Percentiles rank a stretch among this genome's conserved stretches.
Conservation (phyloP, 2,797 vertebrate species). For the Protosalanx chinensis region DNA sequence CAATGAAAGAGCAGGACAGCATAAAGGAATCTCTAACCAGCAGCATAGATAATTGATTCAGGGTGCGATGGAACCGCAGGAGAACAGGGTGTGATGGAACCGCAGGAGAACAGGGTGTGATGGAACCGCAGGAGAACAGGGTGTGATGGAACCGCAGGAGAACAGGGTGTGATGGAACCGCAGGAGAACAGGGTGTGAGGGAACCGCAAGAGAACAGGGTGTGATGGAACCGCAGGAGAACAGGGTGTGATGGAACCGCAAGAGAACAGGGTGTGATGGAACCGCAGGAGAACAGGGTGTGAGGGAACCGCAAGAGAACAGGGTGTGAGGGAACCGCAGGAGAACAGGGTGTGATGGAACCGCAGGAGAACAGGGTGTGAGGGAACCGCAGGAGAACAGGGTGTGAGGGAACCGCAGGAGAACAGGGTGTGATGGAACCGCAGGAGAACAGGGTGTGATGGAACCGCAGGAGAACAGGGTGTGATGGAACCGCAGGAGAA, state of each 20-base stretch:
- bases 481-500: slow-evolving; percentile 47
- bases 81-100: slow-evolving; percentile 36
- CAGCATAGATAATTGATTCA: slow-evolving; percentile 72
- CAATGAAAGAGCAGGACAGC: slow-evolving; percentile 56
- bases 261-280: slow-evolving; percentile 62
- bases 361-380: slow-evolving; percentile 64
- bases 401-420: no score
- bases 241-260: no score
- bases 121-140: slow-evolving; percentile 28
- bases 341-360: slow-evolving; percentile 36
- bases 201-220: slow-evolving; percentile 21
- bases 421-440: slow-evolving; percentile 24
- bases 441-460: slow-evolving; percentile 38
- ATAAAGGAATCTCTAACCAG: slow-evolving; percentile 62
- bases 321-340: slow-evolving; percentile 28
- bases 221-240: slow-evolving; percentile 41
- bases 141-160: slow-evolving; percentile 38
- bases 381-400: slow-evolving; percentile 28
- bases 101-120: slow-evolving; percentile 64
- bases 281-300: slow-evolving; percentile 14
- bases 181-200: slow-evolving; percentile 63
- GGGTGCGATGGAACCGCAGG: slow-evolving; percentile 34
- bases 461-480: no score
- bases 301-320: no score
- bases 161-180: slow-evolving; percentile 17